These are phyloP conservation scores for Orthosia cruda DNA, from an alignment of 2,888 invertebrate species.

Conservation along the genomic window DNA sequence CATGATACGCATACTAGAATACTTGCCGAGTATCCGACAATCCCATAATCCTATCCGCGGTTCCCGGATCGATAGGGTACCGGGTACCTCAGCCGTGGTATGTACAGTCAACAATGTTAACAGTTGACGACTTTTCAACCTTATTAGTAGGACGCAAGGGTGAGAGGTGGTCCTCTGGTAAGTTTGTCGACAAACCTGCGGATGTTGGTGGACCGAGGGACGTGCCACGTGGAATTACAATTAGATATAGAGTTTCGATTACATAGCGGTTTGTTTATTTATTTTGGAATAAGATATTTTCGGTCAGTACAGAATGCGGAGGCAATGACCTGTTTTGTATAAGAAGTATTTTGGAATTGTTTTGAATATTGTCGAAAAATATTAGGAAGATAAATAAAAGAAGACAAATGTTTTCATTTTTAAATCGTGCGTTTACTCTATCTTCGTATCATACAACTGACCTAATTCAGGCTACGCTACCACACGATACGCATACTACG, in stretches of 20 bases:
- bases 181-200: neutral
- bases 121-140: neutral
- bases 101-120: neutral
- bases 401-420: neutral
- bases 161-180: neutral
- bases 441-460: too few species aligned
- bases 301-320: neutral
- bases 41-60: conserved; percentile 19
- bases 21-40: conserved; percentile 1
- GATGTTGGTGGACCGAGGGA: neutral
- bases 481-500: too few species aligned
- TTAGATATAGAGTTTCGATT: neutral
- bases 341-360: too few species aligned
- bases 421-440: too few species aligned
- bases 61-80: conserved; percentile 30
- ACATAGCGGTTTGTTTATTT: neutral
- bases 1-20: neutral
- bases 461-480: too few species aligned
- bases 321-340: too few species aligned
- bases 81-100: too few species aligned
- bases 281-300: neutral
- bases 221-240: neutral
- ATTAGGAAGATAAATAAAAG: too few species aligned
- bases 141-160: neutral
- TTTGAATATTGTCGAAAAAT: neutral